Conservation (phyloP, 2,888 invertebrate genomes). For the Argyresthia albistria region DNA sequence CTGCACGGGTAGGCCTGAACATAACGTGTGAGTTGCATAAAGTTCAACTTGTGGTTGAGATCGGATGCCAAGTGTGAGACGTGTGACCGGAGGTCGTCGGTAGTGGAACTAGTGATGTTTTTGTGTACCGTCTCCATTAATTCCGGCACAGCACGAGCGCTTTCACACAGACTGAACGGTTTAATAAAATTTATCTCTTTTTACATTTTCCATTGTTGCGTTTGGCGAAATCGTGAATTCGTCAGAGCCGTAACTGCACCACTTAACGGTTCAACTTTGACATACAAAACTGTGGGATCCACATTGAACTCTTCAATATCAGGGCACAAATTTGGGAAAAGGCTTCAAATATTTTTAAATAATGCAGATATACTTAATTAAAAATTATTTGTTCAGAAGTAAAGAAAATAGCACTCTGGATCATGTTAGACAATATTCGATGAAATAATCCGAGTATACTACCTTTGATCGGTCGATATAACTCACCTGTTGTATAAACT, state of each 20-base stretch:
- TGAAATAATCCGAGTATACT: too few species aligned
- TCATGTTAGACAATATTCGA: too few species aligned
- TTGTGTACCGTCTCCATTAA: background rate
- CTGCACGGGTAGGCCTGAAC: background rate
- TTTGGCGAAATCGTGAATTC: conserved; percentile 41
- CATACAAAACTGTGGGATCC: conserved; percentile 29
- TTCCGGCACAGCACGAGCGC: conserved; percentile 14
- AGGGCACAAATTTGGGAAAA: too few species aligned
- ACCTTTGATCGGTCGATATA: too few species aligned
- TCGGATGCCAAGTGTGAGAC: background rate
- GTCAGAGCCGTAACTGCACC: conserved; percentile 28
- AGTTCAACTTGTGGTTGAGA: background rate
- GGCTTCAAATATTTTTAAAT: too few species aligned
- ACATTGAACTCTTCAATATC: background rate
- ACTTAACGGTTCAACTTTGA: conserved; percentile 63
- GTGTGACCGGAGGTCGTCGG: background rate
- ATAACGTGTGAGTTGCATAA: too few species aligned
- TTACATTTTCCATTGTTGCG: conserved; percentile 31
- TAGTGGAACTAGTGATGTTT: background rate
- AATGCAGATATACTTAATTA: too few species aligned
- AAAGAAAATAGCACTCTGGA: too few species aligned
- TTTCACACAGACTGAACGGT: conserved; percentile 17
- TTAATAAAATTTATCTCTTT: conserved; percentile 22
- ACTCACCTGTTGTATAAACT: too few species aligned
- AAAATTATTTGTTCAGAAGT: too few species aligned